Percentiles rank a stretch among this genome's conserved stretches.
These are phyloP conservation scores for Pachypsylla venusta DNA, from an alignment of 1,140 invertebrate species.

Conservation along the genomic window DNA sequence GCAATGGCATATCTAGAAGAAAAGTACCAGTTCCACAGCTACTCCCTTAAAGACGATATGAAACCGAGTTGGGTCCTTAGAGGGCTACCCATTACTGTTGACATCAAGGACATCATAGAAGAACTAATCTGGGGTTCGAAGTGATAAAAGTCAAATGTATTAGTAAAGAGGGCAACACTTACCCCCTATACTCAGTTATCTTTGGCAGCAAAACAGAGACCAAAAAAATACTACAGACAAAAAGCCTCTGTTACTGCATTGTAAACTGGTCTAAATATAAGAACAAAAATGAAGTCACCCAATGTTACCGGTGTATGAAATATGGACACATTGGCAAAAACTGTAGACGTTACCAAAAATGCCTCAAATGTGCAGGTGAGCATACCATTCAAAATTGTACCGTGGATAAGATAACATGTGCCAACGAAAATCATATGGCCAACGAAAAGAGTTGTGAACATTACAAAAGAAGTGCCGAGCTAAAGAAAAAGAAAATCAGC, in stretches of 20 bases:
- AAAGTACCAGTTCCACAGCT: neutral
- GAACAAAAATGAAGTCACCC: too few species aligned
- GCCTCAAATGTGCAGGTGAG: neutral
- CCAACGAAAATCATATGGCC: neutral
- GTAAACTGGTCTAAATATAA: too few species aligned
- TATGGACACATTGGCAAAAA: too few species aligned
- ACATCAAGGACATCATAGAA: neutral
- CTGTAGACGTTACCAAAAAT: too few species aligned
- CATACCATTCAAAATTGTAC: neutral
- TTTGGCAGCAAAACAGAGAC: neutral
- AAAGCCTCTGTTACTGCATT: too few species aligned
- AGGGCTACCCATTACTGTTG: too few species aligned
- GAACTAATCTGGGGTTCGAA: neutral
- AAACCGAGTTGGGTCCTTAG: neutral
- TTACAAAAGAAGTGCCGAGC: neutral
- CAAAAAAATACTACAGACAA: neutral
- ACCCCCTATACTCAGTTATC: neutral
- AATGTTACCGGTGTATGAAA: too few species aligned
- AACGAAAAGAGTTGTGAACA: neutral
- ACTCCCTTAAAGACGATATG: neutral
- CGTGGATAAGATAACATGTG: neutral
- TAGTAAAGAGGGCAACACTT: neutral
- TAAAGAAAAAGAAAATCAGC: neutral
- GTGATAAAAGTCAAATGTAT: neutral
- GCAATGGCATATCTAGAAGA: neutral